phyloP scores from a whole-genome alignment of 2,113 vertebrate species.

The Bos taurus region DNA sequence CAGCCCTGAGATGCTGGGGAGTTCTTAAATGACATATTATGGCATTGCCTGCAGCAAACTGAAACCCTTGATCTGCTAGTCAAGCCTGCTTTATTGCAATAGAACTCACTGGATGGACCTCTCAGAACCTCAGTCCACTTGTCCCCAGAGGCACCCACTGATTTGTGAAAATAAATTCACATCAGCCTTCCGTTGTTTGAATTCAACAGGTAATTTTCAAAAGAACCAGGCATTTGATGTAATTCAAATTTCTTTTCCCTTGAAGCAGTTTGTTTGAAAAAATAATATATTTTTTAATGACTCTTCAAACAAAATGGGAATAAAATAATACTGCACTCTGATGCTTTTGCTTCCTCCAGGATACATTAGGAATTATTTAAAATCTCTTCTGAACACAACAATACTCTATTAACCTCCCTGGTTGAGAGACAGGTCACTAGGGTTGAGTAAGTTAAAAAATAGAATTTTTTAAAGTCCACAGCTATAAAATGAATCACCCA shows the following conservation, averaged over 20 bases:
- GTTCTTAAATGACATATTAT: background rate
- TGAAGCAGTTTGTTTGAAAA: slow-evolving; percentile 32
- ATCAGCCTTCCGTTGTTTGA: background rate
- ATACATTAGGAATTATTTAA: background rate
- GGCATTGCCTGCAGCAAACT: background rate
- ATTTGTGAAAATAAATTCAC: background rate
- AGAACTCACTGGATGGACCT: background rate
- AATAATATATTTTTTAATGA: slow-evolving; percentile 43
- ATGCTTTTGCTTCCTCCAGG: background rate
- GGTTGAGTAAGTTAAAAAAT: slow-evolving; percentile 3
- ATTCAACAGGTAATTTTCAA: slow-evolving; percentile 43
- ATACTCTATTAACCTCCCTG: background rate
- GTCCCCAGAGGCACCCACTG: background rate
- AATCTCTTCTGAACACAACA: background rate
- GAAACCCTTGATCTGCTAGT: slow-evolving; percentile 1
- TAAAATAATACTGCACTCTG: background rate
- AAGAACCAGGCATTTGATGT: slow-evolving; percentile 33
- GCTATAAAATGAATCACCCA: slow-evolving; percentile 42
- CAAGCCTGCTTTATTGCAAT: background rate
- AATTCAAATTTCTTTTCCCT: slow-evolving; percentile 37
- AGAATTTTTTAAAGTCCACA: slow-evolving; percentile 8
- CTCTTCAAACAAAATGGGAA: slow-evolving; percentile 24
- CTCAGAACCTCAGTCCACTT: background rate
- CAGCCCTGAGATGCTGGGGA: background rate
- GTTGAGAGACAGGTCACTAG: background rate